Evolutionary conservation across 2,797 vertebrate genomes (phyloP), one percentile per base, ranked within the genome.

Genomic region (Morus bassanus): DNA sequence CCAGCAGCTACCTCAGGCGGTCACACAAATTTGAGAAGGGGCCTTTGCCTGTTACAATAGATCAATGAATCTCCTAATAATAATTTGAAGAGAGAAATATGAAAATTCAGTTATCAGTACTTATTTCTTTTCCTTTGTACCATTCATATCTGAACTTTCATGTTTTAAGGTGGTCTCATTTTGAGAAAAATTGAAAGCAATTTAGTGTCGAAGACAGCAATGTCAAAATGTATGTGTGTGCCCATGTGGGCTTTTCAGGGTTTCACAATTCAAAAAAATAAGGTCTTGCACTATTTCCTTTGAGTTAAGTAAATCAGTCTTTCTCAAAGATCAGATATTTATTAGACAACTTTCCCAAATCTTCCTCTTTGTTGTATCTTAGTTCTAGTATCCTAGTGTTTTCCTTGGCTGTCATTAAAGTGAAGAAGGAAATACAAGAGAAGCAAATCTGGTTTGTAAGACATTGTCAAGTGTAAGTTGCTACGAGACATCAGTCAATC

Each of bases 1-100:
- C 1, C 53, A 67, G 48, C 53, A 82, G 18, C 65, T 63, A 3
- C 53, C 5, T 67, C 63, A 37, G 25, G 25, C 0, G 0, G 28
- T 61, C 19, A 13, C 31, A 61, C 15, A 21, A 10, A 59, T 57
- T 59, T 46, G 7, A 54, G 24, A 67, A 22, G 33, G 19, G n/a
- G 2, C 25, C 39, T 50, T 79, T 65, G 28, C 17, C 57, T 79
- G 8, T n/a, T 65, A 1, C 24, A 81, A 27, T 6, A 69, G n/a
- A 19, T 22, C 57, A 61, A 10, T 50, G 17, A 48, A 27, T 65
- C 15, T 75, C 43, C n/a, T 50, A 39, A n/a, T 41, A 39, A 30
- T 24, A 64, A 57, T 35, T 64, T 64, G 25, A 61, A 60, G 57
- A 60, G 19, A 68, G 37, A 41, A 64, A 37, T 72, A 76, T 10